Evolutionary conservation across 2,797 vertebrate genomes (phyloP).

Genomic region (Spatula versicolor): DNA sequence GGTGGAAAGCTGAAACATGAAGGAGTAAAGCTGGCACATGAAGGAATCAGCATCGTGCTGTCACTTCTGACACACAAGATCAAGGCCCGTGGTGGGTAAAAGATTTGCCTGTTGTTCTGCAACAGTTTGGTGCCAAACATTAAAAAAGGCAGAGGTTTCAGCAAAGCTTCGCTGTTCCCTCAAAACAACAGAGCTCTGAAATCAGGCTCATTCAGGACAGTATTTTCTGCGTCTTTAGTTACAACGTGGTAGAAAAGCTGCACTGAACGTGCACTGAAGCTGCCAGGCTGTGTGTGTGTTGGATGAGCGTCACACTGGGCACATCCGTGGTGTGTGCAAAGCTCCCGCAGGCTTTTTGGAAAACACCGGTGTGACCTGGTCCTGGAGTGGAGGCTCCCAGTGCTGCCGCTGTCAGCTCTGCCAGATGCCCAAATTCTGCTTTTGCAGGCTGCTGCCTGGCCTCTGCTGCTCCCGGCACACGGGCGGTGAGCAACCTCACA

Average conservation of each 20-base stretch:
- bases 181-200: background rate
- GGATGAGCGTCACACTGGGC: background rate
- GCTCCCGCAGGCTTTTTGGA: background rate
- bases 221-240: background rate
- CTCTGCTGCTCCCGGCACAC: fast-evolving
- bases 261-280: background rate
- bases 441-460: background rate
- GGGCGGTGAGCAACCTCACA: background rate
- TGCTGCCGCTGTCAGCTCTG: background rate
- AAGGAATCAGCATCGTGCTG: background rate
- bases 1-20: background rate
- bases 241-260: background rate
- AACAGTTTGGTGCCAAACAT: background rate
- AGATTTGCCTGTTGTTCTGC: background rate
- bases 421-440: fast-evolving
- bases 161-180: background rate
- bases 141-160: background rate
- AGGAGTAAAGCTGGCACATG: background rate
- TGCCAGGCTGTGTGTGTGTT: background rate
- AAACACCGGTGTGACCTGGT: fast-evolving
- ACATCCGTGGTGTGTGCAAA: background rate
- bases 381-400: background rate
- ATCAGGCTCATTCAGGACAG: background rate
- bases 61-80: background rate
- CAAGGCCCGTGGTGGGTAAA: background rate